Conservation (phyloP, 2,888 invertebrate genomes). For the Ormia ochracea region DNA sequence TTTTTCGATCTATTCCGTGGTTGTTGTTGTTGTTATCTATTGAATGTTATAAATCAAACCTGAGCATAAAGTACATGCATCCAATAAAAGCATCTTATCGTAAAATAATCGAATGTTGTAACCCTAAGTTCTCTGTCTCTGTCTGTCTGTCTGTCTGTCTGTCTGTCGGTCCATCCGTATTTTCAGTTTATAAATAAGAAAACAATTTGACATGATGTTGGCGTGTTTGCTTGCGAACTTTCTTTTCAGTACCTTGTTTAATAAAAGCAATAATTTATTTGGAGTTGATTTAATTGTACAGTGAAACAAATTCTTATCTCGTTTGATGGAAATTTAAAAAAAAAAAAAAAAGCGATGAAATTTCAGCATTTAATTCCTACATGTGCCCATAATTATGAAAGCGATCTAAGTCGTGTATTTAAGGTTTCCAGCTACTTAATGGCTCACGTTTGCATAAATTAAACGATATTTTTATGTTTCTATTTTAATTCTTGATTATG, state of each 20-base stretch:
- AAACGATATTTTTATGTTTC: too few species aligned
- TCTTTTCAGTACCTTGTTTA: not conserved
- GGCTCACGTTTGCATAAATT: too few species aligned
- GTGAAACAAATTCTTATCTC: not conserved
- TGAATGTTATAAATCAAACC: constrained; percentile 40
- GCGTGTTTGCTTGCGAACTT: constrained; percentile 30
- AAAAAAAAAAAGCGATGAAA: too few species aligned
- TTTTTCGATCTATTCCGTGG: not conserved
- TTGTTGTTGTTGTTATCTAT: not conserved
- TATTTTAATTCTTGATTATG: too few species aligned
- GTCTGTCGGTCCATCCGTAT: not conserved
- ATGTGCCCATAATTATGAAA: too few species aligned
- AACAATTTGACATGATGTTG: constrained; percentile 47
- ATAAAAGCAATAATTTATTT: not conserved
- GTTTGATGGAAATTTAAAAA: not conserved
- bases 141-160: constrained; percentile 2
- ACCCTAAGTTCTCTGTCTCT: too few species aligned
- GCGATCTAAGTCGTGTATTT: too few species aligned
- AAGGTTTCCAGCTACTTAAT: too few species aligned
- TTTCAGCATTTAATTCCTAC: too few species aligned
- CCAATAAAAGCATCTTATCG: constrained; percentile 7
- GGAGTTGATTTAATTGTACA: not conserved
- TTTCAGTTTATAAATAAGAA: not conserved
- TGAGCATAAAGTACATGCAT: constrained; percentile 4
- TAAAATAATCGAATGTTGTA: constrained; percentile 10